Base-by-base conservation (phyloP, 1,140 invertebrate species). In the Zeugodacus cucurbitae region DNA sequence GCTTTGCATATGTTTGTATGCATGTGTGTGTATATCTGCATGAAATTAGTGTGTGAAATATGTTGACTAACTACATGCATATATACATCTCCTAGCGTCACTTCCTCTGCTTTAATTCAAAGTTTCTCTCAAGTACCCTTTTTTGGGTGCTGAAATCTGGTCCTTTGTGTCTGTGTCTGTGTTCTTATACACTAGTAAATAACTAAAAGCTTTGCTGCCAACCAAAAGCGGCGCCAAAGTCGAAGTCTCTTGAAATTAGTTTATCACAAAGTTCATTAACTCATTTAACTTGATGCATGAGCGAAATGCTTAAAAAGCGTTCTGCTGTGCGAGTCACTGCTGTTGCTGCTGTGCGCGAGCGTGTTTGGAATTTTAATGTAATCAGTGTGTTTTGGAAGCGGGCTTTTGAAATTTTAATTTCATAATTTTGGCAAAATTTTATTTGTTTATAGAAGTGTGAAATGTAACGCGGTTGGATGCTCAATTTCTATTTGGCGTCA, bases 241-340 rank as follows among this genome's bases (percentile, higher is more conserved):
- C 74, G 41, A 82, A 14, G n/a, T 82, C 48, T 54, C 41, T 41
- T 74, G 8, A 74, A 74, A 74, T 74, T 74, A 54, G 74, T 82
- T 82, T 82, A 82, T 82, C 74, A 82, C 48, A 82, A 82, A 82
- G 74, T 82, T 82, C 41, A 82, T 48, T 82, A 82, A 54, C 74
- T 82, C 74, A 82, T 82, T 82, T 82, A 82, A 48, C 41, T 82
- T 82, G 74, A n/a, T 41, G 41, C 74, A 48, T 26, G 74, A 82
- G 74, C 20, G 41, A 82, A 82, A 29, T 48, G 37, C n/a, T 34
- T 82, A 82, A 82, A 82, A 48, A 41, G 34, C 17, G 37, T 10
- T 6, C 37, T 44, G 34, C 22, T 37, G 22, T 3, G 20, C 20
- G 20, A 8, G 32, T 67, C 20, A 22, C 0, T 41, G 37, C 70